Evolutionary conservation across 2,113 vertebrate species (phyloP).

Genomic region (Chloropsis cyanopogon): DNA sequence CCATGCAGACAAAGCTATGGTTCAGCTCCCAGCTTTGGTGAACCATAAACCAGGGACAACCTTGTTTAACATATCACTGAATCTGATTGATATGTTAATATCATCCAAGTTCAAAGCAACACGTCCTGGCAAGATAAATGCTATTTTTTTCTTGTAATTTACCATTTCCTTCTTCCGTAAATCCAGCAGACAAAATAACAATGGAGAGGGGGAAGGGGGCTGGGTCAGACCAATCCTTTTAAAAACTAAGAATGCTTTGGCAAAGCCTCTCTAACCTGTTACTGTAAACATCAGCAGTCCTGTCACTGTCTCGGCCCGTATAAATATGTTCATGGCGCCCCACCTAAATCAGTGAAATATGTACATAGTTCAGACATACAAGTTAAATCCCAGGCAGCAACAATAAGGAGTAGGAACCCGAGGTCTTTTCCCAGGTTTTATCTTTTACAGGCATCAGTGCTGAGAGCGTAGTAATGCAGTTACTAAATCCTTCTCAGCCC

Average conservation of each 20-base stretch:
- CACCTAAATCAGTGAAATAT: slow-evolving; percentile 75
- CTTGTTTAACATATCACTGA: slow-evolving; percentile 47
- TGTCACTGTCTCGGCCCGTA: slow-evolving; percentile 57
- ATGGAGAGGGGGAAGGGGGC: slow-evolving; percentile 65
- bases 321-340: slow-evolving; percentile 50
- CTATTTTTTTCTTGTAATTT: slow-evolving; percentile 75
- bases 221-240: slow-evolving; percentile 65
- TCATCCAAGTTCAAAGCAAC: slow-evolving; percentile 71
- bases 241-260: slow-evolving; percentile 72
- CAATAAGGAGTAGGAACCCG: slow-evolving; percentile 77
- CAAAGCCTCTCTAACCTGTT: slow-evolving; percentile 64
- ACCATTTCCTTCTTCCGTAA: slow-evolving; percentile 78
- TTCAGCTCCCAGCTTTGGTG: slow-evolving; percentile 1
- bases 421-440: slow-evolving; percentile 86
- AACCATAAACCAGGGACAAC: slow-evolving; percentile 47
- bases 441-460: slow-evolving; percentile 78
- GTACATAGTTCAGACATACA: slow-evolving; percentile 71
- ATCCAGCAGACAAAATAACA: slow-evolving; percentile 75
- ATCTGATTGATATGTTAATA: slow-evolving; percentile 65
- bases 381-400: slow-evolving; percentile 74
- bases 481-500: slow-evolving; percentile 75
- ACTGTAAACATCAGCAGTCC: slow-evolving; percentile 77
- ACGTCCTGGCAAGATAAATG: slow-evolving; percentile 67
- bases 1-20: not conserved
- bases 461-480: slow-evolving; percentile 69